Conservation (phyloP, 2,113 vertebrate species). For the Eupsittula cactorum region DNA sequence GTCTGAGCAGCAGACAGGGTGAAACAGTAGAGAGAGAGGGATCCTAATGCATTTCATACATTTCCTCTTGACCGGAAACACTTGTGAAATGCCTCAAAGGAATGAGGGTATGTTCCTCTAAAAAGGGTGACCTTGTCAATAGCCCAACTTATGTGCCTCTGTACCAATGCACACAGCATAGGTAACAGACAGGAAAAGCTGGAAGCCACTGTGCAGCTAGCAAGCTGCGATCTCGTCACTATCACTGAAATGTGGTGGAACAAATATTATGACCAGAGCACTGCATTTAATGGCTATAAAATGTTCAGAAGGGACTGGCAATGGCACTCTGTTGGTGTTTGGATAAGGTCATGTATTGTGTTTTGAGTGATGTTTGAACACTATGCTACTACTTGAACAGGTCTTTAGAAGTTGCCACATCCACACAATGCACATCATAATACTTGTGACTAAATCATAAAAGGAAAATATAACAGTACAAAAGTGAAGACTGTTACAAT, state of each 20-base stretch:
- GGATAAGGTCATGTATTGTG: not conserved
- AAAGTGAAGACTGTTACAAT: not conserved
- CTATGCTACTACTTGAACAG: not conserved
- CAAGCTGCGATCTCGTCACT: not conserved
- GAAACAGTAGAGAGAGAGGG: not conserved
- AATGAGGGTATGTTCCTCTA: not conserved
- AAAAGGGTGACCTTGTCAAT: rapidly evolving
- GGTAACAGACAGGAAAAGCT: not conserved
- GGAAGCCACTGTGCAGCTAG: not conserved
- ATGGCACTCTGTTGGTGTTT: not conserved
- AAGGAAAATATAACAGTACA: not conserved
- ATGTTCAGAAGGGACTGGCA: not conserved
- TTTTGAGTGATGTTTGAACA: not conserved
- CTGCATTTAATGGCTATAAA: not conserved
- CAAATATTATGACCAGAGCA: rapidly evolving
- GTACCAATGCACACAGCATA: not conserved
- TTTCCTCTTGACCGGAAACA: not conserved
- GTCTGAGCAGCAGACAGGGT: not conserved
- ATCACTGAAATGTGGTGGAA: not conserved
- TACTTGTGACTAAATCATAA: not conserved
- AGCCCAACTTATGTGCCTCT: rapidly evolving
- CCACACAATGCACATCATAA: not conserved
- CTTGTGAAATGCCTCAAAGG: not conserved
- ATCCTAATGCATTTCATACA: not conserved
- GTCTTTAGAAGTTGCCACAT: not conserved